Percentiles rank a stretch among this genome's conserved stretches.
These are phyloP conservation scores for Danionella cerebrum DNA, from an alignment of 2,113 vertebrate species.

Conservation along the genomic window DNA sequence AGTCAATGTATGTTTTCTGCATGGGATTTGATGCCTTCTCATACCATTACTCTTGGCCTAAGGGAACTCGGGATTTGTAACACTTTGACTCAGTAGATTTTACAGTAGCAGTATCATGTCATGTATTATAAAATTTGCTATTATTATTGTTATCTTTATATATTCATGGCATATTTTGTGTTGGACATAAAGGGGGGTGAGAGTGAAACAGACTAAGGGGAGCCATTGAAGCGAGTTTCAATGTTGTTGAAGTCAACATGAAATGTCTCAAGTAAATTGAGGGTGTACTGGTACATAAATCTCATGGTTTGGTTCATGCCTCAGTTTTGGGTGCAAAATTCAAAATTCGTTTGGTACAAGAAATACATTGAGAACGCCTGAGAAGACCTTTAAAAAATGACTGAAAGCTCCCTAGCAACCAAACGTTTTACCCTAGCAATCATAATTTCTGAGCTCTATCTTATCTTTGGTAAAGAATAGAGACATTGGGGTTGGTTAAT, in stretches of 20 bases:
- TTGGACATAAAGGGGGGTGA: neutral
- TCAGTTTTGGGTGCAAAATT: too few relatives aligned
- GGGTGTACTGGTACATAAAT: neutral
- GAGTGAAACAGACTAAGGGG: neutral
- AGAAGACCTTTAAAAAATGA: too few relatives aligned
- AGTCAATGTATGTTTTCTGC: conserved; percentile 11
- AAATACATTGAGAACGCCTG: too few relatives aligned
- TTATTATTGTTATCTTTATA: conserved; percentile 23
- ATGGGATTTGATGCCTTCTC: conserved; percentile 23
- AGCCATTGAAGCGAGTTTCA: neutral
- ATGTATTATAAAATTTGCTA: conserved; percentile 16
- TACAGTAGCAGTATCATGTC: conserved; percentile 23
- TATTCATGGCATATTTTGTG: neutral
- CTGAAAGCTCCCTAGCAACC: too few relatives aligned
- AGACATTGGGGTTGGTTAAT: too few relatives aligned
- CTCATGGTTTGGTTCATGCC: too few relatives aligned
- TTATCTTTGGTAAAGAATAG: too few relatives aligned
- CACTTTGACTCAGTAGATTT: conserved; percentile 26
- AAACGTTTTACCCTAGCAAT: too few relatives aligned
- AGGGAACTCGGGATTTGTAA: conserved; percentile 31
- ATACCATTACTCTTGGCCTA: conserved; percentile 40
- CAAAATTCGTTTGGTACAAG: too few relatives aligned
- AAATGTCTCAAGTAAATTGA: neutral
- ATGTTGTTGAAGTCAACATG: neutral
- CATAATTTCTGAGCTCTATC: too few relatives aligned